Conservation (phyloP, 2,797 vertebrate species). For the Nothura maculosa region DNA sequence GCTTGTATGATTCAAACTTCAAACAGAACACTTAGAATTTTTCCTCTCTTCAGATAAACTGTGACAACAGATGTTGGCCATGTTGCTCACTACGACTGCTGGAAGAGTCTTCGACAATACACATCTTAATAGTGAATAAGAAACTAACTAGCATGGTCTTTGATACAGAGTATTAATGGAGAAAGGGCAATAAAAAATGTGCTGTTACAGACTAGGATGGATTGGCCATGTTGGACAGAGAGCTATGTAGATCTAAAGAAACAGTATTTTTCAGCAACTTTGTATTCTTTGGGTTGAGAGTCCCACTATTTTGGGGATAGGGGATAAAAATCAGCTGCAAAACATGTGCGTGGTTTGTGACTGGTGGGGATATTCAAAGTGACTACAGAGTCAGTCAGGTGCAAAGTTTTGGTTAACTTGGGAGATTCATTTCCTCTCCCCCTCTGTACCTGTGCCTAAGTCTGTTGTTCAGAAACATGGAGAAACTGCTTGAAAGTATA, state of each 20-base stretch:
- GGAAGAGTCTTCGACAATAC: neutral
- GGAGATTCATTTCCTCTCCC: neutral
- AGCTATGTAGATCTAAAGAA: neutral
- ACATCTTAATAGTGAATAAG: neutral
- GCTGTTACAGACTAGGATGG: neutral
- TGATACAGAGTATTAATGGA: neutral
- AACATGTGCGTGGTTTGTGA: neutral
- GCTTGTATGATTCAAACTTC: neutral
- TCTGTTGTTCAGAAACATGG: neutral
- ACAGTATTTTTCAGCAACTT: neutral
- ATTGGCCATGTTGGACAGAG: neutral
- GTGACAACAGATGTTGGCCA: neutral
- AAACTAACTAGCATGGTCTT: neutral
- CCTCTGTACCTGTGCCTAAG: neutral
- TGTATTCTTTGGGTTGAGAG: neutral
- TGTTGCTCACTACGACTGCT: neutral
- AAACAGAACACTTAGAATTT: neutral
- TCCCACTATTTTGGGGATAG: accelerated
- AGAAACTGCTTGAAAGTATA: neutral
- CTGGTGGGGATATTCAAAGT: neutral
- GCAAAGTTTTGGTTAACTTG: neutral
- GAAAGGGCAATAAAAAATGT: neutral
- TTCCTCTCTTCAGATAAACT: neutral
- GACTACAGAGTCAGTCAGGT: neutral
- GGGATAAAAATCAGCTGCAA: neutral